Percentiles rank a stretch among this genome's conserved stretches.
These are phyloP conservation scores for Andrena haemorrhoa DNA, from an alignment of 2,888 invertebrate species.

Conservation along the genomic window DNA sequence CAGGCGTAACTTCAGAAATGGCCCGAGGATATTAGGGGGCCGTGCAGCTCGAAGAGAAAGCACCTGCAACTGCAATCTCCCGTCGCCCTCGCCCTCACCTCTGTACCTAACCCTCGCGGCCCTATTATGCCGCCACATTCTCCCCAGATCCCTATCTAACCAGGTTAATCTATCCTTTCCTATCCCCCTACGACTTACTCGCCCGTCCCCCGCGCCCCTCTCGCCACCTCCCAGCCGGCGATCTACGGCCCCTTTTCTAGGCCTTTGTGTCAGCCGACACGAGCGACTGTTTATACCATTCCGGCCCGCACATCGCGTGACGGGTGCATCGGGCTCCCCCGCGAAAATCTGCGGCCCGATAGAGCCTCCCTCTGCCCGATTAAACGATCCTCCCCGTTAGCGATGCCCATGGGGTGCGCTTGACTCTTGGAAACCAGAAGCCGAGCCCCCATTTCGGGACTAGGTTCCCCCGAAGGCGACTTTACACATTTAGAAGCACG, in stretches of 20 bases:
- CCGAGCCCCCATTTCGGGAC: no score
- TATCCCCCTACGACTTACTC: constrained; percentile 59
- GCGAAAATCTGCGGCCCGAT: no score
- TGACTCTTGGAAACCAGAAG: no score
- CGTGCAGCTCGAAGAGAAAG: background rate
- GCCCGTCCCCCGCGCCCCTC: constrained; percentile 11
- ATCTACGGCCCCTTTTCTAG: constrained; percentile 45
- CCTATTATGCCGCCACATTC: constrained; percentile 62
- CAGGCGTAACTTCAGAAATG: constrained; percentile 32
- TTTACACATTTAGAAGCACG: no score
- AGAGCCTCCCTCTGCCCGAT: no score
- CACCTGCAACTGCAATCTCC: constrained; percentile 12
- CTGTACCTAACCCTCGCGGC: constrained; percentile 32
- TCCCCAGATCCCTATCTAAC: constrained; percentile 77
- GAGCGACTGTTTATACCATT: constrained; percentile 56
- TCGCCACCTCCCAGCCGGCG: background rate
- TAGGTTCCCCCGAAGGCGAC: no score
- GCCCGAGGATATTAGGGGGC: constrained; percentile 35
- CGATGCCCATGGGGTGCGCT: no score
- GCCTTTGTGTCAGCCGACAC: constrained; percentile 57
- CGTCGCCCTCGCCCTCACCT: constrained; percentile 7
- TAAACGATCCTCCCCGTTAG: no score
- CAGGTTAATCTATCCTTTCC: constrained; percentile 78
- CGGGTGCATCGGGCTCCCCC: constrained; percentile 19
- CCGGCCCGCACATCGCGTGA: constrained; percentile 58